Evolutionary conservation across 2,888 invertebrate genomes (phyloP).

Genomic region (Apamea monoglypha): DNA sequence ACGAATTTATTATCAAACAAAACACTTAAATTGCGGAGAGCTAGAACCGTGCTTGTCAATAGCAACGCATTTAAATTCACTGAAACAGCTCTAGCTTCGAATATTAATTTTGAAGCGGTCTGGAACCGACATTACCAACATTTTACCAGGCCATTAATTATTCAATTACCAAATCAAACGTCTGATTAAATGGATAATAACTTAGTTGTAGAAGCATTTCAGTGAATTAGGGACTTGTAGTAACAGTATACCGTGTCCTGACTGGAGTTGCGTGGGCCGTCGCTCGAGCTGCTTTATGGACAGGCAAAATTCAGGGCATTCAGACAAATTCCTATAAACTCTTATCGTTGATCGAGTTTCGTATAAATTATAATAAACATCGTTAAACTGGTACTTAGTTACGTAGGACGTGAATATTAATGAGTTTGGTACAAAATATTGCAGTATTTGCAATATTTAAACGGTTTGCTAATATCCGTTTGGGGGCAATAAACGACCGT

Average conservation of each 20-base stretch:
- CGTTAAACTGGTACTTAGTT: constrained; percentile 42
- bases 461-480: constrained; percentile 55
- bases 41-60: constrained; percentile 10
- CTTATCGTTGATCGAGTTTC: constrained; percentile 54
- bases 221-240: constrained; percentile 40
- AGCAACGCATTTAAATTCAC: constrained; percentile 25
- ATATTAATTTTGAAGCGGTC: constrained; percentile 25
- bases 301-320: constrained; percentile 52
- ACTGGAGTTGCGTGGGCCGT: constrained; percentile 50
- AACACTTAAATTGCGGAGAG: constrained; percentile 14
- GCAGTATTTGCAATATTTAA: constrained; percentile 55
- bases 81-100: constrained; percentile 20
- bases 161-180: constrained; percentile 50
- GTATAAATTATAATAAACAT: constrained; percentile 62
- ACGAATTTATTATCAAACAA: constrained; percentile 22
- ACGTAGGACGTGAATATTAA: constrained; percentile 60
- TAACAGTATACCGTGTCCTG: constrained; percentile 40
- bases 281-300: constrained; percentile 40
- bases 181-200: constrained; percentile 50
- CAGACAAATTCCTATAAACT: constrained; percentile 55
- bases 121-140: constrained; percentile 31
- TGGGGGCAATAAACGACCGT: constrained; percentile 16
- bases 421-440: constrained; percentile 52
- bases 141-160: constrained; percentile 47
- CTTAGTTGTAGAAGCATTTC: constrained; percentile 37